phyloP scores from a whole-genome alignment of 2,888 invertebrate genomes.

The Noctua fimbriata region DNA sequence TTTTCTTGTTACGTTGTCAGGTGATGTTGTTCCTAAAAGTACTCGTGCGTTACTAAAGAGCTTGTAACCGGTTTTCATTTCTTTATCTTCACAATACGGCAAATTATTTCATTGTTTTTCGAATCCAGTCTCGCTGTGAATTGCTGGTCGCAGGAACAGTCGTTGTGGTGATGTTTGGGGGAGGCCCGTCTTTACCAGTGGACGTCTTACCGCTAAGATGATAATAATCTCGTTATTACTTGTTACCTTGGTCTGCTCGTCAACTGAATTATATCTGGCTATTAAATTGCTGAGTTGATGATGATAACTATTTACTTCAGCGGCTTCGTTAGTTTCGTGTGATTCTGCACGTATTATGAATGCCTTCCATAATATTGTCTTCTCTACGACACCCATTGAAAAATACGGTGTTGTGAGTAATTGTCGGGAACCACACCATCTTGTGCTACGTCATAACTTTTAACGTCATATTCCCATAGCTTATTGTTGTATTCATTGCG shows the following conservation, averaged over 20 bases:
- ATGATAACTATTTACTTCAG: background rate
- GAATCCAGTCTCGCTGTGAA: background rate
- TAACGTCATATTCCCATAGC: conserved; percentile 8
- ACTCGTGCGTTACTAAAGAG: background rate
- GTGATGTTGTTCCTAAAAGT: background rate
- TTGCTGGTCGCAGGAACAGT: background rate
- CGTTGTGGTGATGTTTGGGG: background rate
- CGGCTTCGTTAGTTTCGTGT: background rate
- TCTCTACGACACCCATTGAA: background rate
- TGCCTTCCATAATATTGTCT: background rate
- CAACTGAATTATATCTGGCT: background rate
- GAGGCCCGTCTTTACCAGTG: background rate
- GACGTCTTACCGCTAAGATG: background rate
- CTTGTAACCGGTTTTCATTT: background rate
- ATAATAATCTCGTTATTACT: background rate
- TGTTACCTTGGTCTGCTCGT: background rate
- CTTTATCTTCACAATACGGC: background rate
- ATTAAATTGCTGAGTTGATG: background rate
- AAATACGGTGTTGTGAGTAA: conserved; percentile 16
- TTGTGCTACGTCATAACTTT: conserved; percentile 22
- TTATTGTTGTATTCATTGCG: background rate
- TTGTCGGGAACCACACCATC: background rate
- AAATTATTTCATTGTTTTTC: background rate
- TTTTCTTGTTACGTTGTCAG: conserved; percentile 11
- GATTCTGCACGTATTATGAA: conserved; percentile 4